Conservation (phyloP, 2,113 vertebrate species). For the Dendropsophus ebraccatus region DNA sequence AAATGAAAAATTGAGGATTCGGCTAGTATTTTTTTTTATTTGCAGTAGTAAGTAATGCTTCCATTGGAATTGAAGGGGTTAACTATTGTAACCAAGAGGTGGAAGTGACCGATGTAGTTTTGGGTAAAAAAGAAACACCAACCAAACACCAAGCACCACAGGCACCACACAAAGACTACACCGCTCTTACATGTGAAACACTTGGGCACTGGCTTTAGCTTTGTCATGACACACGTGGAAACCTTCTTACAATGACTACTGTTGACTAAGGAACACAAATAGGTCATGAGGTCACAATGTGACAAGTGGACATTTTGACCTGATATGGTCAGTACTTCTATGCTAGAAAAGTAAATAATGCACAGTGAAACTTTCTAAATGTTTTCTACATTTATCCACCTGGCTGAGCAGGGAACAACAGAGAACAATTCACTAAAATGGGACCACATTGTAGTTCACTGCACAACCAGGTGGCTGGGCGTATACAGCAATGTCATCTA, state of each 20-base stretch:
- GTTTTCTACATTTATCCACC: too few relatives aligned
- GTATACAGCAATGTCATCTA: too few relatives aligned
- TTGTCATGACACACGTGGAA: conserved; percentile 90
- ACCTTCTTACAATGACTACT: conserved; percentile 87
- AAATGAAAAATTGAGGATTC: neutral
- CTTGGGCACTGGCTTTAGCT: conserved; percentile 82
- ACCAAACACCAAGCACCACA: conserved; percentile 54
- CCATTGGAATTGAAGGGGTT: conserved; percentile 38
- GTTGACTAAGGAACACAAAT: conserved; percentile 83
- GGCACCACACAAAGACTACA: conserved; percentile 67
- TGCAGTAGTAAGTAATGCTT: neutral
- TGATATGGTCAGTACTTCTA: neutral
- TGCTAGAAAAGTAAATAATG: neutral
- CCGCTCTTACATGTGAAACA: conserved; percentile 88
- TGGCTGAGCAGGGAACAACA: too few relatives aligned
- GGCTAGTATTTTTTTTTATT: neutral
- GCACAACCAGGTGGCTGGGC: too few relatives aligned
- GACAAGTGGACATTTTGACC: neutral
- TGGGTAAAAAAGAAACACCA: conserved; percentile 54
- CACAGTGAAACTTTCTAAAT: neutral
- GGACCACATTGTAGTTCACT: too few relatives aligned
- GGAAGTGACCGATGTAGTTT: neutral
- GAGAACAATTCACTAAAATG: too few relatives aligned
- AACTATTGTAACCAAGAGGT: neutral
- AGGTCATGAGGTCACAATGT: conserved; percentile 59